phyloP scores from a whole-genome alignment of 1,140 invertebrate species.

The Drosophila kanapiae region DNA sequence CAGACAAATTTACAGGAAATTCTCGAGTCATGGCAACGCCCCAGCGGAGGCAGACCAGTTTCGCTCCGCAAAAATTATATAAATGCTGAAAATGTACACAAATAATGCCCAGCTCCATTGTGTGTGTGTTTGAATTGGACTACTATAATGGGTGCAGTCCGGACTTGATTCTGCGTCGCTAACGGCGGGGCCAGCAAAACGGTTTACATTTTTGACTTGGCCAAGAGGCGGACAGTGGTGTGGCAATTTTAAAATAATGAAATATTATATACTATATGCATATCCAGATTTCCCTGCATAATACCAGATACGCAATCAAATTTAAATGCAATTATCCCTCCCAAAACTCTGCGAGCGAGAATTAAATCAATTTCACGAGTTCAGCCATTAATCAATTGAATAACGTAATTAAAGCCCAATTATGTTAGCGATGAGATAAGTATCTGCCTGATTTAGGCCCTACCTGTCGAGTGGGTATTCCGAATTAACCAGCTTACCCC shows the following conservation, averaged over 20 bases:
- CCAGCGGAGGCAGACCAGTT: conserved; percentile 67
- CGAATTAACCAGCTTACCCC: conserved; percentile 17
- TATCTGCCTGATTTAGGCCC: conserved; percentile 11
- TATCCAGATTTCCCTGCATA: too few relatives aligned
- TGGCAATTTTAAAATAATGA: neutral
- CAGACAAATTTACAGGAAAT: conserved; percentile 66
- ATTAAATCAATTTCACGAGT: conserved; percentile 9
- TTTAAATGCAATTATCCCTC: neutral
- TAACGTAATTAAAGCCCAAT: conserved; percentile 29
- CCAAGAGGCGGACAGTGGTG: conserved; percentile 39
- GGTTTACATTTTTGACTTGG: conserved; percentile 25
- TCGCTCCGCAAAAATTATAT: conserved; percentile 73
- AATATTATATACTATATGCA: neutral
- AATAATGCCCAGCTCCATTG: conserved; percentile 50
- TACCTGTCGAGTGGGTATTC: conserved; percentile 2
- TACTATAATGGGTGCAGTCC: conserved; percentile 68
- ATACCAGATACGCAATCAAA: too few relatives aligned
- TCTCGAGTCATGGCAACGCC: conserved; percentile 76
- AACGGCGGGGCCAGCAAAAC: conserved; percentile 8
- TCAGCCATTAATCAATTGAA: conserved; percentile 17
- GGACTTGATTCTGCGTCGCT: conserved; percentile 48
- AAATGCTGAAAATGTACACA: conserved; percentile 59
- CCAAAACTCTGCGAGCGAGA: conserved; percentile 5
- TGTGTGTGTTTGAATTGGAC: conserved; percentile 44
- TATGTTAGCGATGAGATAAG: conserved; percentile 21